A percentile compares a stretch with the other conserved stretches of the same genome.
Evolutionary conservation across 2,113 vertebrate genomes (phyloP).

Genomic region (Syrrhaptes paradoxus): DNA sequence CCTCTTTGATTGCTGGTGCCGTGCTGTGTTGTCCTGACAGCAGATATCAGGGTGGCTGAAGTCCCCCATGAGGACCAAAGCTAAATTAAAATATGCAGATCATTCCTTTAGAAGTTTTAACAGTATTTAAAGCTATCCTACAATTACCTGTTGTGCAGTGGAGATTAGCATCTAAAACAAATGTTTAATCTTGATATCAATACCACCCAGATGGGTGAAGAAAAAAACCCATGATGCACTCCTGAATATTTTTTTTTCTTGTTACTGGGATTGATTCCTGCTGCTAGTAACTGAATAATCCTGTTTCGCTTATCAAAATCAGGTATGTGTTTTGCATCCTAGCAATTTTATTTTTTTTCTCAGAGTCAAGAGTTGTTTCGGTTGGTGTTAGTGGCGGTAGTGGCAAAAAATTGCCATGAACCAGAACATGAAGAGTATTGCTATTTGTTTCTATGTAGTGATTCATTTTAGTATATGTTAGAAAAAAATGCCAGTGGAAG

Average conservation of each 20-base stretch:
- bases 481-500: neutral
- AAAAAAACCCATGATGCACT: neutral
- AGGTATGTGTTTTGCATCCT: neutral
- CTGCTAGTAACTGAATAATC: neutral
- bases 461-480: neutral
- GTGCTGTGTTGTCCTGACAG: too few species aligned
- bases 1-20: too few species aligned
- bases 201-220: neutral
- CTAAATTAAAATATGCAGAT: neutral
- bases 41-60: too few species aligned
- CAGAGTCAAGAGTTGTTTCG: neutral
- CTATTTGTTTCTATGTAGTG: neutral
- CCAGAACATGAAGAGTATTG: neutral
- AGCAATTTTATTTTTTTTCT: neutral
- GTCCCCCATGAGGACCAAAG: too few species aligned
- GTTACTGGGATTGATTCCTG: neutral
- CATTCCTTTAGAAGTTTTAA: neutral
- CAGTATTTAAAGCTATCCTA: neutral
- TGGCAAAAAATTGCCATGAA: neutral
- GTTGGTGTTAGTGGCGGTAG: neutral
- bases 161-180: neutral
- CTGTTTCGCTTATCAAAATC: neutral
- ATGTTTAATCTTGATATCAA: neutral
- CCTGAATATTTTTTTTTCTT: neutral
- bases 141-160: neutral